Base-by-base conservation (phyloP, 2,797 vertebrate genomes). In the Chloroceryle inda region DNA sequence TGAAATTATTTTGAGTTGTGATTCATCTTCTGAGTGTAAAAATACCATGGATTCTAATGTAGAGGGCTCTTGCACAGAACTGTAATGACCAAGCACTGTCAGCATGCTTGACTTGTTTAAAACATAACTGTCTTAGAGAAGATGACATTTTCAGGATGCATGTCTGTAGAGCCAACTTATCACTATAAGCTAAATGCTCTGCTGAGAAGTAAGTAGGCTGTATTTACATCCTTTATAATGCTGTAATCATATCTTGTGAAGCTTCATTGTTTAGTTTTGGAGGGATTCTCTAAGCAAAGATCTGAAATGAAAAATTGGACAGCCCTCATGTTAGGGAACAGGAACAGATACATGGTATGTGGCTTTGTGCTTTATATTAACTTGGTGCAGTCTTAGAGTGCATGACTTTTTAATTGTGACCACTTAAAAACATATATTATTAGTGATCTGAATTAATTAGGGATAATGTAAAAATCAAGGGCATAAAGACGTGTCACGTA, bases 391-490 rank as follows among this genome's bases (percentile, higher is more conserved):
- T 55, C n/a, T 68, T 85, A 67, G 22, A 73, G 67, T 49, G 52
- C 19, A n/a, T 37, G 47, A 55, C 29, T 85, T 81, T 74, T 81
- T 86, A 80, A 85, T 85, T 80, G n/a, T 55, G 82, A 59, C 3
- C 5, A 78, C n/a, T 93, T 78, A 14, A 86, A 91, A 75, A 91
- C 6, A 71, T 85, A 37, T 20, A 81, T 55, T 92, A 68, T 89
- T 92, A 84, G 82, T 81, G 35, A 84, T 89, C 59, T 84, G 62
- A 88, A 92, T 91, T 94, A 92, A 95, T 89, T 91, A 62, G 35
- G 93, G 58, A 50, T 62, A 81, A 92, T 31, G 21, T 94, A 79
- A 93, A 92, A 95, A 92, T 80, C 82, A 81, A 76, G 76, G 50
- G 35, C 89, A 84, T 96, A 76, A 92, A 92, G 87, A 56, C 76